Evolutionary conservation across 2,797 vertebrate genomes (phyloP), one percentile per base, ranked within the genome.

Genomic region (Tragopan temminckii): DNA sequence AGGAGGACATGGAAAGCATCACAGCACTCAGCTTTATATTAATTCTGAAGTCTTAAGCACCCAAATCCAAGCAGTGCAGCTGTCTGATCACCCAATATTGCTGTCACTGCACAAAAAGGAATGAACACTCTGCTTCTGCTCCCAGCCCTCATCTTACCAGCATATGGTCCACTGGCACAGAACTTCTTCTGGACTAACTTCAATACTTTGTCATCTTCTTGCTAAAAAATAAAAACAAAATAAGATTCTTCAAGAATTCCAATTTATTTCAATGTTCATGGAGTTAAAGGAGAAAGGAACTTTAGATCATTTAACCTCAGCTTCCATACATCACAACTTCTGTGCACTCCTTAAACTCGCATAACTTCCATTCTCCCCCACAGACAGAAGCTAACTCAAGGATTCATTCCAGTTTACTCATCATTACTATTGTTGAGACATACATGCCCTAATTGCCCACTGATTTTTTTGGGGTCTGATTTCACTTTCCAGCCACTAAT

Each of bases 151-250:
- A 50, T 91, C 98, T 98, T 97, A 98, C 98, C 98, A 29, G 94
- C 93, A 83, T 98, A 98, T 33, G 98, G 99, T 96, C 99, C 99
- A 88, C 99, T 99, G 96, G 99, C 99, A 98, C 99, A 99, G 97
- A 99, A 99, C 94, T 99, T 99, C 97, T 98, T 99, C 97, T 99
- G 99, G 90, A 98, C 99, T 80, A 99, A 96, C 97, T 98, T 99
- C 83, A 99, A 96, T 88, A 99, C 94, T 82, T 98, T 98, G 95
- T 99, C 98, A 5, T 99, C 98, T 78, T 99, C 99, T 98, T 99
- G 98, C 99, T 99, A 76, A 55, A 97, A 42, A 90, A 95, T 50
- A 21, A 69, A 70, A 48, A 83, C n/a, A 7, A 15, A 40, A 29
- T 20, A 12, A 42, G 27, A 62, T 42, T 78, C 63, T 33, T 59